A percentile compares a stretch with the other conserved stretches of the same genome.
phyloP scores from a whole-genome alignment of 2,888 invertebrate species.

The Hermodice carunculata region DNA sequence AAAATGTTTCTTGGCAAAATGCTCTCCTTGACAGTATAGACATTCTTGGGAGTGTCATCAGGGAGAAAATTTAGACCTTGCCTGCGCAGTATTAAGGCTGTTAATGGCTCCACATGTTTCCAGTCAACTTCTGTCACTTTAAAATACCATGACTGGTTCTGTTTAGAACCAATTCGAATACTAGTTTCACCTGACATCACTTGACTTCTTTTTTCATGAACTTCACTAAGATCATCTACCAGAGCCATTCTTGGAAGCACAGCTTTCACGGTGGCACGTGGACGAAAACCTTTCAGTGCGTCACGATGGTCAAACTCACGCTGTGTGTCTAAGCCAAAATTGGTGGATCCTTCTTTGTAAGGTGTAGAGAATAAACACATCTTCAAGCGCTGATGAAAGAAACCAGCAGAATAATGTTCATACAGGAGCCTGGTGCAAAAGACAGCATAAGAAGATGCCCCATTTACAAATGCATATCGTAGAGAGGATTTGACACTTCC shows the following conservation, averaged over 20 bases:
- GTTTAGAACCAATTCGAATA: too few relatives aligned
- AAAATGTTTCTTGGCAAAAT: background rate
- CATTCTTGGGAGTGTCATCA: background rate
- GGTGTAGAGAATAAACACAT: conserved; percentile 26
- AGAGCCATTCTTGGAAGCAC: conserved; percentile 28
- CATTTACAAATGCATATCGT: conserved; percentile 36
- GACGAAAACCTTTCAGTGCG: conserved; percentile 33
- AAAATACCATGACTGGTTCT: too few relatives aligned
- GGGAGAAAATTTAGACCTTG: conserved; percentile 3
- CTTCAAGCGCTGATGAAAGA: conserved; percentile 32
- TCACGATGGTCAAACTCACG: conserved; percentile 34
- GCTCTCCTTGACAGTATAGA: background rate
- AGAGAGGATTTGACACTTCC: conserved; percentile 35
- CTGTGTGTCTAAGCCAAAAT: conserved; percentile 33
- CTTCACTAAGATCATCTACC: conserved; percentile 15
- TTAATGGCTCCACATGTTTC: conserved; percentile 15
- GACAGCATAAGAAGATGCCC: conserved; percentile 37
- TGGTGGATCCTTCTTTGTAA: conserved; percentile 17
- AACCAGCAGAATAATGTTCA: conserved; percentile 25
- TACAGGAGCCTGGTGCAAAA: conserved; percentile 22
- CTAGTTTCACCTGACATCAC: too few relatives aligned
- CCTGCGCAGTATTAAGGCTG: conserved; percentile 15
- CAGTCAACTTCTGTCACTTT: conserved; percentile 12
- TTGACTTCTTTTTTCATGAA: conserved; percentile 3
- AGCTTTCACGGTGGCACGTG: conserved; percentile 26